Evolutionary conservation across 1,140 invertebrate genomes (phyloP).

Genomic region (Glossosoma conforme): DNA sequence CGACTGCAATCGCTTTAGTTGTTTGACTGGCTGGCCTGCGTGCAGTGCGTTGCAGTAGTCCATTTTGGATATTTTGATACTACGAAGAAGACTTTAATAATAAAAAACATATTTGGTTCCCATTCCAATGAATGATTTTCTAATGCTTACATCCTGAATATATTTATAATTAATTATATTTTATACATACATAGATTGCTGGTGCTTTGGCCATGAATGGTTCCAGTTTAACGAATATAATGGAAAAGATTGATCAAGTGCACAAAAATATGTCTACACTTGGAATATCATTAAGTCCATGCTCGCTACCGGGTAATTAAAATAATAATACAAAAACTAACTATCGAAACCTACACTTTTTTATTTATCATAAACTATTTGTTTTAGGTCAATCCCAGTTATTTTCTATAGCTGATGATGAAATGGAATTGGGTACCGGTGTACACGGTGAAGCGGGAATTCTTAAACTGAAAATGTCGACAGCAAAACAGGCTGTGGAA

Average conservation of each 20-base stretch:
- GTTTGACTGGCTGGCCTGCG: no score
- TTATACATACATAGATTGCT: slow-evolving; percentile 59
- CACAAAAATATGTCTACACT: slow-evolving; percentile 63
- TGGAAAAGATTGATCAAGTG: slow-evolving; percentile 41
- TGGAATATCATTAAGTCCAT: slow-evolving; percentile 65
- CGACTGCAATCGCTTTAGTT: no score
- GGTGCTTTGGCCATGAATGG: slow-evolving; percentile 67
- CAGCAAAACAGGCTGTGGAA: slow-evolving; percentile 45
- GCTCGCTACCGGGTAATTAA: slow-evolving; percentile 65
- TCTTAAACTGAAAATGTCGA: slow-evolving; percentile 57
- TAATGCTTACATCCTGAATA: no score
- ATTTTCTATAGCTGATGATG: slow-evolving; percentile 61
- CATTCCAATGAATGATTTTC: no score
- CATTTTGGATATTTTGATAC: no score
- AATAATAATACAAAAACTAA: no score
- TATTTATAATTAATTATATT: slow-evolving; percentile 10
- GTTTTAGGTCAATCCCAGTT: slow-evolving; percentile 51
- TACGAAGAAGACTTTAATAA: no score
- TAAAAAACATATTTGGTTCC: no score
- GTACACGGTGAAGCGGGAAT: slow-evolving; percentile 86
- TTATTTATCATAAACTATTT: no score
- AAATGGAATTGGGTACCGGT: slow-evolving; percentile 79
- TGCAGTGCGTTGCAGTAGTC: no score
- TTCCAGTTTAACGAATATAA: slow-evolving; percentile 51
- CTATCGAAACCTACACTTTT: no score